These are phyloP conservation scores for Bimastos eiseni DNA, from an alignment of 2,888 invertebrate genomes.

Conservation along the genomic window DNA sequence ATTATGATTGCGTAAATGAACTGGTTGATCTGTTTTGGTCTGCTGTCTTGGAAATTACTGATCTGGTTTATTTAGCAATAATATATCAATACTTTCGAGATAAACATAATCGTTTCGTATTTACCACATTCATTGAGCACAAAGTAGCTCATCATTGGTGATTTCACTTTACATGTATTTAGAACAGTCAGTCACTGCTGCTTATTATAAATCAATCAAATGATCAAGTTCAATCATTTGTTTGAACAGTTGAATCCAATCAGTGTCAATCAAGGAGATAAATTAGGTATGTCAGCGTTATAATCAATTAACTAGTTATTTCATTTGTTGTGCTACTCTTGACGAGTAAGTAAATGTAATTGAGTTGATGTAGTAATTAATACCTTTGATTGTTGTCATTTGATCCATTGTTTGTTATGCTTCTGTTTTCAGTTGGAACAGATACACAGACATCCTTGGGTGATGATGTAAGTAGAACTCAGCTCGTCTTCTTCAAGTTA, in stretches of 20 bases:
- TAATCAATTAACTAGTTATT: not conserved
- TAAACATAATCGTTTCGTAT: not conserved
- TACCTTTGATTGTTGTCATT: not conserved
- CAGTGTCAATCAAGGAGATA: no score
- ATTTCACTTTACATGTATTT: not conserved
- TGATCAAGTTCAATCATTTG: not conserved
- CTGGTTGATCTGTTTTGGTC: not conserved
- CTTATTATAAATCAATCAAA: not conserved
- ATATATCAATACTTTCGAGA: not conserved
- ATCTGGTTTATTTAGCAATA: not conserved
- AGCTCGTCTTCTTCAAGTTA: not conserved
- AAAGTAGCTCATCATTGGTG: not conserved
- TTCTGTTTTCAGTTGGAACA: constrained; percentile 77
- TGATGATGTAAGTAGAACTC: constrained; percentile 74
- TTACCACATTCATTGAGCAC: not conserved
- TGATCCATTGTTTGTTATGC: not conserved
- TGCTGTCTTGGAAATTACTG: not conserved
- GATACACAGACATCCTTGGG: constrained; percentile 97
- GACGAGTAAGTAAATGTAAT: no score
- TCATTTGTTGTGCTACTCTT: not conserved
- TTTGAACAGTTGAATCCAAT: no score
- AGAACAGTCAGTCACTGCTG: not conserved
- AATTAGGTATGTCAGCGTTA: no score
- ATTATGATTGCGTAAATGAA: not conserved
- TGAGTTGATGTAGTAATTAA: not conserved